Conservation (phyloP, 2,797 vertebrate genomes). For the Melanitta fusca region DNA sequence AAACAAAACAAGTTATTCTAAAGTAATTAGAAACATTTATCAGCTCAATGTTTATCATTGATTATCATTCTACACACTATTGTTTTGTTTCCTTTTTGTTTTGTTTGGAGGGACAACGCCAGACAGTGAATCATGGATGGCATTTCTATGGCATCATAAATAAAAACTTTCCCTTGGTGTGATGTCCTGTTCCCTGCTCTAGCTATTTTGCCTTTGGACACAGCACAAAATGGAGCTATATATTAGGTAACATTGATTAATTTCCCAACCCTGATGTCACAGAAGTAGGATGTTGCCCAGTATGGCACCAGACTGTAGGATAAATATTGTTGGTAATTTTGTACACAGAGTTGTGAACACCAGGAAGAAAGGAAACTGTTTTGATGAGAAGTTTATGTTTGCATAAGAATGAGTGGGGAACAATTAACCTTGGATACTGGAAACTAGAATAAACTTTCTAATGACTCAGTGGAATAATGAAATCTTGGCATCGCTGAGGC, state of each 20-base stretch:
- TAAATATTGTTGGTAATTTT: background rate
- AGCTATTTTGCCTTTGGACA: background rate
- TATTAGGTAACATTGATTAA: background rate
- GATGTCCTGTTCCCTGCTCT: background rate
- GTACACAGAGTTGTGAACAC: background rate
- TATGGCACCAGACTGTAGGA: fast-evolving
- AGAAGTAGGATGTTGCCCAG: background rate
- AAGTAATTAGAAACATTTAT: slow-evolving; percentile 13
- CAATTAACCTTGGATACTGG: background rate
- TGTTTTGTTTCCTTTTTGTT: background rate
- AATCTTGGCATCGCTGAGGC: background rate
- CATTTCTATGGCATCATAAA: background rate
- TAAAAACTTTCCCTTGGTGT: background rate
- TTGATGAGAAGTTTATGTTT: background rate
- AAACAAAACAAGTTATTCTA: background rate
- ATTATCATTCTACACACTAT: background rate
- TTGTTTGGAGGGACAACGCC: background rate
- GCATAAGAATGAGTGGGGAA: fast-evolving
- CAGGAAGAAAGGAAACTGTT: background rate
- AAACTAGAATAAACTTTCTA: background rate
- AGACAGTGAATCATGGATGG: background rate
- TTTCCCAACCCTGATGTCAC: background rate
- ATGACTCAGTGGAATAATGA: background rate
- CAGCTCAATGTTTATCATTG: background rate
- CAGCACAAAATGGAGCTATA: background rate